phyloP scores from a whole-genome alignment of 2,888 invertebrate genomes.

The Rhamphomyia laevipes region DNA sequence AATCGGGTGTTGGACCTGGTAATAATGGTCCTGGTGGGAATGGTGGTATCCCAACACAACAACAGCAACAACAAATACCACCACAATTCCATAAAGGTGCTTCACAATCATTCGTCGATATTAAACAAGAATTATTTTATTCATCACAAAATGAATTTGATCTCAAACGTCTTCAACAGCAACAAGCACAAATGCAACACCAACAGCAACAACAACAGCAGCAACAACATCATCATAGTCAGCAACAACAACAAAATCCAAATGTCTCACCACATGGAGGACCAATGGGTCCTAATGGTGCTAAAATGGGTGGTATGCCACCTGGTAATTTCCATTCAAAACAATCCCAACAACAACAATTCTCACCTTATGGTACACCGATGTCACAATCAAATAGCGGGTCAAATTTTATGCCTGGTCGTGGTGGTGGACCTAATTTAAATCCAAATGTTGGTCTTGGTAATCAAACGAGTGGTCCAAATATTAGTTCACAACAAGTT shows the following conservation, averaged over 20 bases:
- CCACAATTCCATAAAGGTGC: constrained; percentile 36
- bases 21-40: constrained; percentile 25
- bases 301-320: constrained; percentile 30
- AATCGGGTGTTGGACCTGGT: constrained; percentile 26
- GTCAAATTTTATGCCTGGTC: constrained; percentile 32
- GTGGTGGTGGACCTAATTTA: constrained; percentile 15
- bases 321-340: constrained; percentile 18
- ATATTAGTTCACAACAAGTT: constrained; percentile 14
- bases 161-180: constrained; percentile 37
- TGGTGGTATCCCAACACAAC: constrained; percentile 25
- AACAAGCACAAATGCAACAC: constrained; percentile 18
- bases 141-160: constrained; percentile 38
- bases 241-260: constrained; percentile 34
- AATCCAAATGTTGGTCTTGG: not conserved
- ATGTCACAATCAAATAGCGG: constrained; percentile 46
- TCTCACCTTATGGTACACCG: constrained; percentile 55
- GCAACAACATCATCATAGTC: constrained; percentile 20
- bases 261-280: constrained; percentile 8
- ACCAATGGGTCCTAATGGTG: constrained; percentile 15
- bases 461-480: constrained; percentile 15
- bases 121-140: constrained; percentile 45
- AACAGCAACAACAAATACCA: constrained; percentile 26
- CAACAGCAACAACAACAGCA: constrained; percentile 21
- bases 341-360: constrained; percentile 40
- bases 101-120: constrained; percentile 41